These are phyloP conservation scores for Trissoscelio sp. DNA, from an alignment of 2,888 invertebrate genomes.

Conservation along the genomic window DNA sequence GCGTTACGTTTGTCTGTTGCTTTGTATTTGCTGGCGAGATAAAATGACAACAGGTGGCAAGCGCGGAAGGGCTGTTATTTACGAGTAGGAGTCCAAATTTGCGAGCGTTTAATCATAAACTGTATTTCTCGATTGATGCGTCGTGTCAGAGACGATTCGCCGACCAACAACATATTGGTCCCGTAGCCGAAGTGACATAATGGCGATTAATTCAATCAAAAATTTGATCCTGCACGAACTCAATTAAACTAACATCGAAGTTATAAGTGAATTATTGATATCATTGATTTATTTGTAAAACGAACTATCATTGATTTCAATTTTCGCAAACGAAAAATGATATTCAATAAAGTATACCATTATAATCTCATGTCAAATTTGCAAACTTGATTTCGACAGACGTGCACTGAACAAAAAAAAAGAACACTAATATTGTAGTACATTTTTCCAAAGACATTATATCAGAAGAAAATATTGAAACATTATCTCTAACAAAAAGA, in stretches of 20 bases:
- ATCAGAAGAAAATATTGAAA: too few relatives aligned
- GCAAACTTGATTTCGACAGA: background rate
- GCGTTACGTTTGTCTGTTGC: constrained; percentile 13
- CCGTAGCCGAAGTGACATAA: constrained; percentile 30
- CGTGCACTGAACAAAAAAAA: background rate
- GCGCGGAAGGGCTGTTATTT: background rate
- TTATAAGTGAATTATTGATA: constrained; percentile 26
- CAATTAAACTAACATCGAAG: constrained; percentile 29
- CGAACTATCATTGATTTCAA: constrained; percentile 3
- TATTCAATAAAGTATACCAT: background rate
- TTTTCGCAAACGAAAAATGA: background rate
- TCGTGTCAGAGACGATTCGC: constrained; percentile 22
- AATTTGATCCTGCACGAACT: constrained; percentile 33
- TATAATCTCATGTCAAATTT: constrained; percentile 26
- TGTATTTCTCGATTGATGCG: constrained; percentile 17
- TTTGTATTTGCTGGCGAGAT: constrained; percentile 24
- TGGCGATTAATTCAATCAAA: constrained; percentile 41
- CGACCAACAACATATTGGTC: constrained; percentile 28
- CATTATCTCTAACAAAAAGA: background rate
- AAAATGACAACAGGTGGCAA: background rate
- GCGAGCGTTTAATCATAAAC: constrained; percentile 22
- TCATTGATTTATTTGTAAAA: constrained; percentile 23
- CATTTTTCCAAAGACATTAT: too few relatives aligned
- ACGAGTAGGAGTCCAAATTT: background rate
- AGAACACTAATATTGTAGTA: background rate